Base-by-base conservation (phyloP, 37 sponge, comb jelly and placozoan genomes). In the Petrosia ficiformis region DNA sequence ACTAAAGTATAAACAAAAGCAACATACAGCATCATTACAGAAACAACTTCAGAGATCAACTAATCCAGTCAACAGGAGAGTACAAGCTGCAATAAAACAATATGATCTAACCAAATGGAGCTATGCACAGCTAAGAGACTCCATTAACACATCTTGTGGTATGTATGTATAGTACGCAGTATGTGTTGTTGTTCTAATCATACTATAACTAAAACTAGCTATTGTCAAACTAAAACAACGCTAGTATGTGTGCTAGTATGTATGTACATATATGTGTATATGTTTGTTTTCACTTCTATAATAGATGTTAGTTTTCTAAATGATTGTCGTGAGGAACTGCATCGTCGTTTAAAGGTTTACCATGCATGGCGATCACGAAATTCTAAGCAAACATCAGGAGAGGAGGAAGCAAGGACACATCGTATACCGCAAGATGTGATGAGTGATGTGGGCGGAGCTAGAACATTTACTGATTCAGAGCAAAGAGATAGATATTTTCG, bases 141-240 rank as follows among this genome's bases (percentile, higher is more conserved):
- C 84, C 74, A 98, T 98, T 84, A 98, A 95, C 72, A 95, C 96
- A 31, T 92, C 94, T 8, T 89, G 91, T 82, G 99, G 88, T 86
- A 44, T 38, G 87, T 64, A 31, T 29, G 29, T 25, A 19, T 6
- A n/a, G 74, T 44, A 43, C 38, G 2, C 65, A 31, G 8, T 11
- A 26, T 24, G 22, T 26, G 5, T n/a, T n/a, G n/a, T n/a, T n/a
- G n/a, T n/a, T n/a, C n/a, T 38, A 58, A 72, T 38, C 31, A 4
- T 56, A 11, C 25, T 70, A n/a, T 70, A 38, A 33, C 6, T 35
- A n/a, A n/a, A n/a, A n/a, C n/a, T n/a, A n/a, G n/a, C n/a, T n/a
- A n/a, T n/a, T n/a, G n/a, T n/a, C n/a, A n/a, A n/a, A n/a, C n/a
- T n/a, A n/a, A 48, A 93, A 98, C 73, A 87, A 82, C 74, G 95